A percentile compares a stretch with the other conserved stretches of the same genome.
Conservation (phyloP, 2,113 vertebrate species). For the Balaeniceps rex region DNA sequence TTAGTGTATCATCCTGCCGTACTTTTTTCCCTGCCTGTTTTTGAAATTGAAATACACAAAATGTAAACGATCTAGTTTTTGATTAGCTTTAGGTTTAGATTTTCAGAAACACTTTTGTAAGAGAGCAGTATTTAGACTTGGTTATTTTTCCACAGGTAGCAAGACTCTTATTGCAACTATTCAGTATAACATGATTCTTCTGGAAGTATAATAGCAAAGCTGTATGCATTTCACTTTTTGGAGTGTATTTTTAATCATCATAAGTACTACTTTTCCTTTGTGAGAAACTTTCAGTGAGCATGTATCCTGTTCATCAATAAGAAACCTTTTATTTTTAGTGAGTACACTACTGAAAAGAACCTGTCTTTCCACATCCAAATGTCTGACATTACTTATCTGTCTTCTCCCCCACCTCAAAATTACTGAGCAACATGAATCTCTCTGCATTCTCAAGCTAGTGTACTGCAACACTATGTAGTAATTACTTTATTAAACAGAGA, state of each 20-base stretch:
- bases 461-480: not conserved
- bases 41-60: not conserved
- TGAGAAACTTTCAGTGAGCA: not conserved
- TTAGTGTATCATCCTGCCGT: not conserved
- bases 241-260: not conserved
- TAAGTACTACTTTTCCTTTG: not conserved
- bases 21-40: not conserved
- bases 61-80: not conserved
- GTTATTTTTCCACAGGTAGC: not conserved
- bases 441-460: not conserved
- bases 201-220: not conserved
- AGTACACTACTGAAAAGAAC: not conserved
- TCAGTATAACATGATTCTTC: not conserved
- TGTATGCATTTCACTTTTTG: not conserved
- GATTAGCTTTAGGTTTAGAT: not conserved
- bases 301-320: not conserved
- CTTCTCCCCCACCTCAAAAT: not conserved
- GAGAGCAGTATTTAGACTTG: not conserved
- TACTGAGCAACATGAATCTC: not conserved
- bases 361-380: not conserved
- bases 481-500: not conserved
- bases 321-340: not conserved
- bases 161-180: not conserved
- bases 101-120: not conserved
- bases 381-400: not conserved